A percentile compares a stretch with the other conserved stretches of the same genome.
phyloP scores from a whole-genome alignment of 2,797 vertebrate genomes.

The Stomatorhinus walkeri region DNA sequence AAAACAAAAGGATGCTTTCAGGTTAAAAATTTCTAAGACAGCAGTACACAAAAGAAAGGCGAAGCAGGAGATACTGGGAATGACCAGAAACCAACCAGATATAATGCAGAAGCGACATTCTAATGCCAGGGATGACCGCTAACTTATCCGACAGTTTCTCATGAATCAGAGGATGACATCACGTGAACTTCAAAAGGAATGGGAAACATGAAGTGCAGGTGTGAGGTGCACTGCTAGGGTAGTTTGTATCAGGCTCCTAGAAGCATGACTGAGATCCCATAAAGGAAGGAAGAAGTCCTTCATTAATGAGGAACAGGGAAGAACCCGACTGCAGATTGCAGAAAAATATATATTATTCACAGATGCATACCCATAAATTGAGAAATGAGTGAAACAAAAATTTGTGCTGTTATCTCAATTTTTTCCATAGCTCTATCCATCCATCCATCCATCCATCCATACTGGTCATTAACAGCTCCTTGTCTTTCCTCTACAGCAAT shows the following conservation, averaged over 20 bases:
- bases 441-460: neutral
- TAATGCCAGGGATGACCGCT: neutral
- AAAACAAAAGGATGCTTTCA: neutral
- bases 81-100: neutral
- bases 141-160: neutral
- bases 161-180: neutral
- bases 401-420: neutral
- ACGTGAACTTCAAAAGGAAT: neutral
- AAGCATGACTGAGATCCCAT: neutral
- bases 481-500: slow-evolving; percentile 65
- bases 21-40: neutral
- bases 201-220: neutral
- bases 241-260: neutral
- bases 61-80: neutral
- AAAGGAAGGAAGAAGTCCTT: neutral
- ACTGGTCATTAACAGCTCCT: neutral
- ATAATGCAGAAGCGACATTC: neutral
- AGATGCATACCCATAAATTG: neutral
- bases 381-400: neutral
- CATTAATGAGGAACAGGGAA: neutral
- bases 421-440: neutral
- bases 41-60: neutral
- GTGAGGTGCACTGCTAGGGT: neutral
- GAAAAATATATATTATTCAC: neutral
- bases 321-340: neutral